Evolutionary conservation across 2,797 vertebrate species (phyloP), one percentile per base, ranked within the genome.

Genomic region (Amniataba percoides): DNA sequence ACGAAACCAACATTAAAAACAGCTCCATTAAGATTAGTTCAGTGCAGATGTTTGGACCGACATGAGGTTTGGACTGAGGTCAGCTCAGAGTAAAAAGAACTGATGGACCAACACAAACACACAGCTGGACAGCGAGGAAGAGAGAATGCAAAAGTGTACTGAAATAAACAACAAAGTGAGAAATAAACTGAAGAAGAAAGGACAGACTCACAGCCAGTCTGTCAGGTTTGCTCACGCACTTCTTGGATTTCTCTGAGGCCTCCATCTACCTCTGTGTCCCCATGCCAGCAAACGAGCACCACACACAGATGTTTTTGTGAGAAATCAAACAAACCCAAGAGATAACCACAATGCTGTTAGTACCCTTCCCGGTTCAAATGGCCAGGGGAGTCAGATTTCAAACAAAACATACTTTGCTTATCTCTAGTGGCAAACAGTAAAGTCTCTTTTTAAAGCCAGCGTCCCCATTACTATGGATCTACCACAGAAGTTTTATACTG

Each of bases 1-100:
- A 86, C 15, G 27, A 74, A 70, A 65, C 70, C 61, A 70, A 79
- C 78, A 81, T 52, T 31, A 25, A 73, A 63, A 82, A 52, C 27
- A 56, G 45, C 53, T 64, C 53, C 59, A 62, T 86, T 74, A 59
- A 71, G 72, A 80, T 81, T 63, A 79, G 72, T 31, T 66, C 62
- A 43, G 75, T 55, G 27, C 84, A 83, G 81, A 89, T 84, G 83
- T 82, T 88, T 80, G 79, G 82, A 66, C 42, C 46, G 18, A 70
- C 62, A 56, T 70, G 16, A 70, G 53, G 23, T 57, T 59, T 71
- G 68, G 75, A 65, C n/a, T 7, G 19, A 69, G 65, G 68, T 77
- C 43, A 53, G 52, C 53, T 61, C 6, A 0, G 19, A 27, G 63
- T 55, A 46, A 58, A 40, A 31, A 59, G 27, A 21, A 70, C 53